Evolutionary conservation across 1,140 invertebrate species (phyloP), one percentile per base, ranked within the genome.

Genomic region (Caerostris extrusa): DNA sequence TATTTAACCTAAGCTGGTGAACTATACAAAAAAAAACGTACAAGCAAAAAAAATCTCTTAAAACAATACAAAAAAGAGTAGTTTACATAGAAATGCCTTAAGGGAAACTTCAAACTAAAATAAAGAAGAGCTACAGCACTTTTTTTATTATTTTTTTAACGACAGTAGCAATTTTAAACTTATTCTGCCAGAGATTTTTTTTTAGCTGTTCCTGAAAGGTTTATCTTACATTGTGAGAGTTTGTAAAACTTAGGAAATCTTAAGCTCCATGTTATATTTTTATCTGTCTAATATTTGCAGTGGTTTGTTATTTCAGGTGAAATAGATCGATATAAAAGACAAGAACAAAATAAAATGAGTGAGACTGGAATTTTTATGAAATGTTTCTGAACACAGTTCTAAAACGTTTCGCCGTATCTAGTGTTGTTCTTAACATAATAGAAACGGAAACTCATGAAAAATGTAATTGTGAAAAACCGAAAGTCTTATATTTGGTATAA

Each of bases 101-200:
- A n/a, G 71, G 71, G 71, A 77, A 17, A 53, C 71, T 77, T 77
- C 19, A 77, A 77, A 77, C 19, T 8, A 50, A 77, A 77, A 77
- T 77, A 77, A 77, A 77, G 34, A 12, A 34, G 53, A 77, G 53
- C 71, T 12, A 64, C 17, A 77, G 71, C 71, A 12, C 50, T 77
- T 77, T 34, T 77, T 77, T 77, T 77, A 50, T 77, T 77, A 34
- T 77, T 77, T 77, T 77, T 77, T 50, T 53, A 77, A 77, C 71
- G 71, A 77, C 71, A 77, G 71, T 77, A 77, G 34, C 71, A 77
- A 77, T 77, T 77, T 77, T 77, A 77, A 77, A 77, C 71, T 77
- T 77, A 77, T 77, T 77, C 71, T 77, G 34, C 71, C 50, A 77
- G 71, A 19, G 71, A 77, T 50, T 77, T 77, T 34, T n/a, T 53